Evolutionary conservation across 2,113 vertebrate species (phyloP), one percentile per base, ranked within the genome.

Genomic region (Setophaga petechia): DNA sequence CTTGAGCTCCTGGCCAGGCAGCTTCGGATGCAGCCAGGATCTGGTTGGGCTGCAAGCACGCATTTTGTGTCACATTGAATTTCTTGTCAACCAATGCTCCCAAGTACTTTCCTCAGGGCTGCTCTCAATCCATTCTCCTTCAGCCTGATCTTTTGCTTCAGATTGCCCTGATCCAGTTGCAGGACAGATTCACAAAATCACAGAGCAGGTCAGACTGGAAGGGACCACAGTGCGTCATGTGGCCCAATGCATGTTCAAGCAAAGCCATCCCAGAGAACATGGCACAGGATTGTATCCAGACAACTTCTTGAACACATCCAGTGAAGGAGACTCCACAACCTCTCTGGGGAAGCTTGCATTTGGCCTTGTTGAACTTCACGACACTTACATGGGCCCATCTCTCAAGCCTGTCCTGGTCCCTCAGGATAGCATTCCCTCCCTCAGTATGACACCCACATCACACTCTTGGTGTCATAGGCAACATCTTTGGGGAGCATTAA

Each of bases 31-130:
- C 41, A 57, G 41, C 21, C 17, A 35, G 35, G 41, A 27, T 5
- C 6, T 0, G 0, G 5, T 0, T 31, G 17, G 41, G 35, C 12
- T 49, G 41, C 0, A 0, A 43, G 31, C 0, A 0, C 16, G 5
- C 21, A 10, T 20, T 49, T 6, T 58, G 55, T 13, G 55, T n/a
- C 55, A 24, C 0, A 18, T 10, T 11, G 30, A 35, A 17, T 13
- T 83, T 69, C 30, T 49, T 35, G 25, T 35, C 30, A 55, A 19
- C 17, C 46, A 61, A 4, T 19, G 22, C 13, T 67, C 11, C n/a
- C n/a, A 69, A 35, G 15, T 33, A 8, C 25, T 55, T 25, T 69
- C 41, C 47, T 69, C 55, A 49, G 47, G 30, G 18, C 15, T 69
- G 55, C 21, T 43, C n/a, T 55, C 30, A 30, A 35, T 41, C 46